phyloP scores from a whole-genome alignment of 2,888 invertebrate genomes.

The Cantharis nigra region DNA sequence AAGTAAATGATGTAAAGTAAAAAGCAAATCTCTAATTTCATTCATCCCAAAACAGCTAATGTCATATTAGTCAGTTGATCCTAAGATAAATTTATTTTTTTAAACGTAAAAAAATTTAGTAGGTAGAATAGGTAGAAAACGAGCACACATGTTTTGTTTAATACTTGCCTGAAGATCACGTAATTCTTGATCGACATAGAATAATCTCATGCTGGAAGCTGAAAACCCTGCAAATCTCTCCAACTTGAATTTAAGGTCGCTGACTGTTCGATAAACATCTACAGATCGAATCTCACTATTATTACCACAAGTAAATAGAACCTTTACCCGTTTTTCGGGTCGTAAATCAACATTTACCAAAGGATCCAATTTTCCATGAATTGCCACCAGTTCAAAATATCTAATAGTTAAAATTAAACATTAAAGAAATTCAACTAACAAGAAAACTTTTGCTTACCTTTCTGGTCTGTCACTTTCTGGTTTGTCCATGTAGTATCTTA shows the following conservation, averaged over 20 bases:
- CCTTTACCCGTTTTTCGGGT: constrained; percentile 85
- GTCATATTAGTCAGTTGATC: too few relatives aligned
- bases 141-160: not conserved
- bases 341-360: constrained; percentile 85
- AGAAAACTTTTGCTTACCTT: constrained; percentile 60
- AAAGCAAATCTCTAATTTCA: not conserved
- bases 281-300: constrained; percentile 75
- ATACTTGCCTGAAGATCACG: constrained; percentile 58
- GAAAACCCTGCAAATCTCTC: constrained; percentile 82
- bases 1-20: not conserved
- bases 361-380: constrained; percentile 89
- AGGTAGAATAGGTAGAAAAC: not conserved
- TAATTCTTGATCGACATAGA: constrained; percentile 83
- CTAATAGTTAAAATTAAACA: constrained; percentile 56
- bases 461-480: constrained; percentile 81
- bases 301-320: constrained; percentile 80
- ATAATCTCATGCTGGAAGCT: constrained; percentile 83
- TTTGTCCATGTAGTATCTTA: constrained; percentile 88
- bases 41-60: not conserved
- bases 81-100: too few relatives aligned
- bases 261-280: constrained; percentile 80
- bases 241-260: constrained; percentile 78
- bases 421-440: not conserved
- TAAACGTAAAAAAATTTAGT: too few relatives aligned
- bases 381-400: constrained; percentile 78